Conservation (phyloP, 2,797 vertebrate genomes). For the Zalophus californianus region DNA sequence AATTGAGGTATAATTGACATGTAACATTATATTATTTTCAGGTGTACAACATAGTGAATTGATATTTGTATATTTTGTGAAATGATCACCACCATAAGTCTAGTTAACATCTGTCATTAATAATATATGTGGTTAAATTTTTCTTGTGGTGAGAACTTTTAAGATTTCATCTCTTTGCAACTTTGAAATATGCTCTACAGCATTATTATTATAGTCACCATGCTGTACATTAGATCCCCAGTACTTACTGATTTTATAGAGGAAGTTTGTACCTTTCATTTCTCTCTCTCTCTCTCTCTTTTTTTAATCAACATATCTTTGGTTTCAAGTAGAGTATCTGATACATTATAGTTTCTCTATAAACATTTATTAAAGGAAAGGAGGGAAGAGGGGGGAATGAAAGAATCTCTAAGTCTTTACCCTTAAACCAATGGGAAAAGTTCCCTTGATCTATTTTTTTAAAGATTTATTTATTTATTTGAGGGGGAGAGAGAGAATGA, state of each 20-base stretch:
- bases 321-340: neutral
- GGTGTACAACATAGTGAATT: neutral
- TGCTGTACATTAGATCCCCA: neutral
- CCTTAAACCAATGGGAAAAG: neutral
- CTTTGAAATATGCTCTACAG: neutral
- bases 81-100: neutral
- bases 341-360: neutral
- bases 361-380: neutral
- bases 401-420: constrained; percentile 7
- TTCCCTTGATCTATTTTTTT: neutral
- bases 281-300: neutral
- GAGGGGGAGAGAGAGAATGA: neutral
- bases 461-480: neutral
- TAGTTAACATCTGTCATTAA: neutral
- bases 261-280: neutral
- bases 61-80: neutral
- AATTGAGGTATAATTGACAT: neutral
- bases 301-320: neutral
- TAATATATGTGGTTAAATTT: neutral
- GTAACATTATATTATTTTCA: neutral
- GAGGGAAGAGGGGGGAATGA: neutral
- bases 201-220: neutral
- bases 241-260: neutral
- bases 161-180: neutral
- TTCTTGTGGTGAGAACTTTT: neutral